Conservation (phyloP, 2,113 vertebrate genomes). For the Cathartes aura region DNA sequence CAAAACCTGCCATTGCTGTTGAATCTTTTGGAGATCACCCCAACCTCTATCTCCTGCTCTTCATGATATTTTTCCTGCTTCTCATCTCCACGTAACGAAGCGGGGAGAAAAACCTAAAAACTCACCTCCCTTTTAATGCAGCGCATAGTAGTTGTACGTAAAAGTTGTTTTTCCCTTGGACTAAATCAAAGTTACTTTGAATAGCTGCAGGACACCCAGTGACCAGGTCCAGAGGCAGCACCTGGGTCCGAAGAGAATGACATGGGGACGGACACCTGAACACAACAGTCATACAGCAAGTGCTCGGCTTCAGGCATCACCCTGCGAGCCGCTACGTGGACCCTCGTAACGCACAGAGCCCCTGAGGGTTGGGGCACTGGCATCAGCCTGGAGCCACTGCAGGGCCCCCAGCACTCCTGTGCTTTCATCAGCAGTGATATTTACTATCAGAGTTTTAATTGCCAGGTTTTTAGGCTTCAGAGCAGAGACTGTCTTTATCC, state of each 20-base stretch:
- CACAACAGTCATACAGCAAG: background rate
- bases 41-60: background rate
- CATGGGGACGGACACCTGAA: background rate
- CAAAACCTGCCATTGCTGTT: background rate
- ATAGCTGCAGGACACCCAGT: background rate
- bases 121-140: background rate
- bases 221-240: background rate
- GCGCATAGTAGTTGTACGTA: background rate
- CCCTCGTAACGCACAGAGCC: accelerated
- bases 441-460: background rate
- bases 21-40: background rate
- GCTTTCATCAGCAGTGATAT: background rate
- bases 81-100: background rate
- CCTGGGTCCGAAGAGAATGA: accelerated
- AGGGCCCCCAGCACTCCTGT: background rate
- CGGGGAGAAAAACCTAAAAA: background rate
- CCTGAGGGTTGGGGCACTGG: background rate
- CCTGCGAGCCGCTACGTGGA: accelerated
- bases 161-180: background rate
- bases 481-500: background rate
- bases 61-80: background rate
- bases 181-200: background rate
- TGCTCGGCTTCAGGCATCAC: background rate
- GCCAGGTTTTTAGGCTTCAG: background rate
- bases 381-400: background rate